Evolutionary conservation across 2,888 invertebrate species (phyloP).

Genomic region (Meteorus colon): DNA sequence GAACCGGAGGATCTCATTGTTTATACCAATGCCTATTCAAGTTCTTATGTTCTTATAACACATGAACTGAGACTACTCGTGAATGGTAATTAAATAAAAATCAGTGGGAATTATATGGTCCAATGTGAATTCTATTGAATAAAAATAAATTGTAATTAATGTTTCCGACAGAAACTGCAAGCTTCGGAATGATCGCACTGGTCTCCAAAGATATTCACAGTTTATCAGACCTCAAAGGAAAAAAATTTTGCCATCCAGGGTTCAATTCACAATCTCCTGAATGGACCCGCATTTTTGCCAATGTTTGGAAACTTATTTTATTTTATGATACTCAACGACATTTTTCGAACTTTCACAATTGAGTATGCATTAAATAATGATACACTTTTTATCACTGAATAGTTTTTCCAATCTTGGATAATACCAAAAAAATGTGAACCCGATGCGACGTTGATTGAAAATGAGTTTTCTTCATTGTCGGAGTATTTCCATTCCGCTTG

Average conservation of each 20-base stretch:
- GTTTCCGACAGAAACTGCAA: slow-evolving; percentile 45
- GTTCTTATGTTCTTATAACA: slow-evolving; percentile 79
- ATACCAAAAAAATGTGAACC: slow-evolving; percentile 84
- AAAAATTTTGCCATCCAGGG: slow-evolving; percentile 88
- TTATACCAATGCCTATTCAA: slow-evolving; percentile 79
- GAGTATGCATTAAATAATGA: slow-evolving; percentile 30
- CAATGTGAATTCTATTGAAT: slow-evolving; percentile 11
- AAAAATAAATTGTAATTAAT: slow-evolving; percentile 2
- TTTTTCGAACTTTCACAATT: neutral
- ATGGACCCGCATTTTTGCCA: slow-evolving; percentile 84
- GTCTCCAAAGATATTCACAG: slow-evolving; percentile 79
- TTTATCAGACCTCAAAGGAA: slow-evolving; percentile 79
- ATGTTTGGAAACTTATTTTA: slow-evolving; percentile 75
- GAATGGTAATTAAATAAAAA: slow-evolving; percentile 72
- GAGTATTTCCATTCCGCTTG: slow-evolving; percentile 87
- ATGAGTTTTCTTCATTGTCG: slow-evolving; percentile 83
- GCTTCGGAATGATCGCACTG: slow-evolving; percentile 81
- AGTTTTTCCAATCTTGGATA: slow-evolving; percentile 84
- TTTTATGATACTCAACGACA: neutral
- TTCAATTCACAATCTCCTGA: slow-evolving; percentile 80
- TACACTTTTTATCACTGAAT: slow-evolving; percentile 45
- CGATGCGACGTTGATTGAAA: slow-evolving; percentile 81
- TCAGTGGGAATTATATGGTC: neutral
- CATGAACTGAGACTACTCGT: slow-evolving; percentile 78
- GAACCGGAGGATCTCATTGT: slow-evolving; percentile 88